Evolutionary conservation across 2,113 vertebrate species (phyloP).

Genomic region (Leptocoma aspasia): DNA sequence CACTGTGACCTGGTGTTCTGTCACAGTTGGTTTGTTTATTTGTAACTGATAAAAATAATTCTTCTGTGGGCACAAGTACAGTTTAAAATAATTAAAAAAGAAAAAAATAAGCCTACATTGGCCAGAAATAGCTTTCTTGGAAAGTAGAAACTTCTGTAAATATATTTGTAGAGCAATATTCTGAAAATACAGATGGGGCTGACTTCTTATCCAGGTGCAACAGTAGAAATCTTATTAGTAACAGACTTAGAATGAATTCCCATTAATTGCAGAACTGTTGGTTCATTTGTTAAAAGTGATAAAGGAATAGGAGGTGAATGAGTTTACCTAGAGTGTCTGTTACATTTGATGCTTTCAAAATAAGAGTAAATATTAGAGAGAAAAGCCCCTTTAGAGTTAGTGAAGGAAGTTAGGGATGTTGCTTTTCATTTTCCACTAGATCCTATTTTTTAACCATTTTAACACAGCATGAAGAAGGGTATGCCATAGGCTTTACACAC

Average conservation of each 20-base stretch:
- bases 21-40: slow-evolving; percentile 21
- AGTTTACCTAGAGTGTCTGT: neutral
- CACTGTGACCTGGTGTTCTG: slow-evolving; percentile 17
- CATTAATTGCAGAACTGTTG: neutral
- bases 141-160: neutral
- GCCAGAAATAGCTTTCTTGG: neutral
- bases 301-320: neutral
- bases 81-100: neutral
- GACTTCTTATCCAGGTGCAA: neutral
- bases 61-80: neutral
- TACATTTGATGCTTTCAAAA: neutral
- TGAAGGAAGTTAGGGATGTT: neutral
- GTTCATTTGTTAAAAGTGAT: neutral
- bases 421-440: neutral
- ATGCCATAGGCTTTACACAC: neutral
- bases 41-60: slow-evolving; percentile 23
- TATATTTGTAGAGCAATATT: neutral
- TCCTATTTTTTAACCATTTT: neutral
- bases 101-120: neutral
- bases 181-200: neutral
- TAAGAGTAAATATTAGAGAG: neutral
- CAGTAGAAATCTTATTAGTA: neutral
- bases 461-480: neutral
- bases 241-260: neutral
- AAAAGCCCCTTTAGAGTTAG: neutral